Percentiles rank a stretch among this genome's conserved stretches.
phyloP scores from a whole-genome alignment of 2,797 vertebrate genomes.

The Otus scops region DNA sequence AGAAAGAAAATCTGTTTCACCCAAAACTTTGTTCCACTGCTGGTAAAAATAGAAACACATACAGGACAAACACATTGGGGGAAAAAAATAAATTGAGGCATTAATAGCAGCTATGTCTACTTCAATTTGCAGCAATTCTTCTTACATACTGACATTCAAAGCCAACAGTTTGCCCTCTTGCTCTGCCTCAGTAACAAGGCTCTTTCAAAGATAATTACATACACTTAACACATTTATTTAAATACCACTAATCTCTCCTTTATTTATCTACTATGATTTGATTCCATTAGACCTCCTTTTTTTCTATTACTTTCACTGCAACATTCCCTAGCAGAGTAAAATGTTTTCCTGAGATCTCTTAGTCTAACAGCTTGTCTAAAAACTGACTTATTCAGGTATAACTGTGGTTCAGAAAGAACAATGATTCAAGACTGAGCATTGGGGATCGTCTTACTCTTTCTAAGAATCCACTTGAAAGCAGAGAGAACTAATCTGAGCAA shows the following conservation, averaged over 20 bases:
- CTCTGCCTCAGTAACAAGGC: neutral
- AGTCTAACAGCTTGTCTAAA: neutral
- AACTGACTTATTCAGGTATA: neutral
- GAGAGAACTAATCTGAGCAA: neutral
- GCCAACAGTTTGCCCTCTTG: neutral
- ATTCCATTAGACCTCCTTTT: neutral
- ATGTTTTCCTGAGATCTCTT: neutral
- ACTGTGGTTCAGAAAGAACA: neutral
- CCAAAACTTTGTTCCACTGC: neutral
- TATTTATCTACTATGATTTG: neutral
- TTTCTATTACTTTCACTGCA: neutral
- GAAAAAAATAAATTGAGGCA: neutral
- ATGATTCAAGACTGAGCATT: neutral
- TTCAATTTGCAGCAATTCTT: neutral
- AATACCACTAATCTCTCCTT: neutral
- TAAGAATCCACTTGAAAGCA: neutral
- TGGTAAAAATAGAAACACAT: neutral
- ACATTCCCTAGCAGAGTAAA: neutral
- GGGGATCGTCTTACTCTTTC: neutral
- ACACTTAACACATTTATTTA: slow-evolving; percentile 1
- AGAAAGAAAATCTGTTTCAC: neutral
- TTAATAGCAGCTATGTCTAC: neutral
- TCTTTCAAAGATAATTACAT: neutral
- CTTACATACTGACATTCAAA: neutral
- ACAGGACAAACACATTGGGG: neutral